A percentile compares a stretch with the other conserved stretches of the same genome.
phyloP scores from a whole-genome alignment of 2,888 invertebrate species.

The Hoplodrina blanda region DNA sequence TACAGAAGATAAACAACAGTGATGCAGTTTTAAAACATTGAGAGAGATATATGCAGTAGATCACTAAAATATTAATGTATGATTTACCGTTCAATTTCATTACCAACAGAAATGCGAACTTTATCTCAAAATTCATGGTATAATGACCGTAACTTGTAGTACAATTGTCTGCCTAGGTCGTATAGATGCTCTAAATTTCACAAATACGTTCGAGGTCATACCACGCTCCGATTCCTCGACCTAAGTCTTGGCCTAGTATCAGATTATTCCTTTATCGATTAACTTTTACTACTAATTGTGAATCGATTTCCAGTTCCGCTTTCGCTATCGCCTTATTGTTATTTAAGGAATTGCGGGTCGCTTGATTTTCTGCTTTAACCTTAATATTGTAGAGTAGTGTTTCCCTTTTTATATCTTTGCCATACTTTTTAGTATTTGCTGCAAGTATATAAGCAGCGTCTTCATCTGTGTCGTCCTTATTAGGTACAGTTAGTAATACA shows the following conservation, averaged over 20 bases:
- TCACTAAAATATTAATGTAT: not conserved
- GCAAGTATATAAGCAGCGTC: not conserved
- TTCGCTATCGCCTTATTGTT: conserved; percentile 69
- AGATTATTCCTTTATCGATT: conserved; percentile 71
- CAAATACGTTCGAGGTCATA: conserved; percentile 42
- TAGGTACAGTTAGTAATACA: conserved; percentile 1
- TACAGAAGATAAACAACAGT: conserved; percentile 16
- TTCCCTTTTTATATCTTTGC: conserved; percentile 8
- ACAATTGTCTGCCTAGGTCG: conserved; percentile 36
- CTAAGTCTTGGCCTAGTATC: conserved; percentile 66
- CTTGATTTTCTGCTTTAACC: conserved; percentile 52
- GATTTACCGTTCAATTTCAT: not conserved
- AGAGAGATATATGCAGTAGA: not conserved
- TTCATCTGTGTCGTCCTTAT: not conserved
- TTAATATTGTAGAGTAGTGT: conserved; percentile 30
- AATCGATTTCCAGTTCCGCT: conserved; percentile 72
- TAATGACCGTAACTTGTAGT: conserved; percentile 24
- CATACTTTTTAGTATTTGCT: not conserved
- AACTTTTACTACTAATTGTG: conserved; percentile 72
- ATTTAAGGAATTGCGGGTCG: conserved; percentile 47
- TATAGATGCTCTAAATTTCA: conserved; percentile 40
- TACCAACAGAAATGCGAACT: conserved; percentile 3
- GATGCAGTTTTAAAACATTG: conserved; percentile 4
- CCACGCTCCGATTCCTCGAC: conserved; percentile 59
- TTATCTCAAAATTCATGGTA: conserved; percentile 17